Conservation (phyloP, 1,140 invertebrate species). For the Zaprionus vittiger region DNA sequence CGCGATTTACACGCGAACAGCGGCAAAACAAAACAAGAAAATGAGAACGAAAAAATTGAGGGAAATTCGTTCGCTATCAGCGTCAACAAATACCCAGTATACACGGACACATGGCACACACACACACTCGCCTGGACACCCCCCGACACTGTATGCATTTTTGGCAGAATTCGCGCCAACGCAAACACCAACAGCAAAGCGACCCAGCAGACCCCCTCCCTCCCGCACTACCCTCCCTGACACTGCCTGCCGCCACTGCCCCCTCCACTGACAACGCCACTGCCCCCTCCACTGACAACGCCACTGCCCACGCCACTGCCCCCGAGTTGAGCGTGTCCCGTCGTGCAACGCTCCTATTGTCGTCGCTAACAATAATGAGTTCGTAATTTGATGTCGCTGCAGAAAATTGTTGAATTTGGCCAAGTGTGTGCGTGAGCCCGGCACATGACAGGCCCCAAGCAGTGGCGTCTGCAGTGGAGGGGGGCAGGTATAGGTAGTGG, state of each 20-base stretch:
- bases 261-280: not conserved
- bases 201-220: not conserved
- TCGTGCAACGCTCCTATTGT: constrained; percentile 41
- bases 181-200: constrained; percentile 31
- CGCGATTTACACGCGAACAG: constrained; percentile 50
- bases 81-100: constrained; percentile 66
- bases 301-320: not conserved
- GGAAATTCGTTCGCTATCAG: constrained; percentile 57
- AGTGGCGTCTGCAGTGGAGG: not conserved
- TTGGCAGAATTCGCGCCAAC: constrained; percentile 63
- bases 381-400: constrained; percentile 80
- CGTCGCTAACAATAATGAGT: constrained; percentile 79
- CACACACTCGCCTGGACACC: constrained; percentile 7
- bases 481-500: not conserved
- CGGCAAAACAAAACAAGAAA: constrained; percentile 5
- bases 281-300: not conserved
- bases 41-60: constrained; percentile 5
- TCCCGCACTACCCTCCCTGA: not conserved
- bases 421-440: constrained; percentile 32
- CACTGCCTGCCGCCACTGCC: not conserved
- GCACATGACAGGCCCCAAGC: constrained; percentile 26
- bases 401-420: constrained; percentile 63
- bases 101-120: constrained; percentile 11
- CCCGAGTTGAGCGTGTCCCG: not conserved
- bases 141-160: constrained; percentile 55